Base-by-base conservation (phyloP, 1,140 invertebrate species). In the Mylabris phalerata region DNA sequence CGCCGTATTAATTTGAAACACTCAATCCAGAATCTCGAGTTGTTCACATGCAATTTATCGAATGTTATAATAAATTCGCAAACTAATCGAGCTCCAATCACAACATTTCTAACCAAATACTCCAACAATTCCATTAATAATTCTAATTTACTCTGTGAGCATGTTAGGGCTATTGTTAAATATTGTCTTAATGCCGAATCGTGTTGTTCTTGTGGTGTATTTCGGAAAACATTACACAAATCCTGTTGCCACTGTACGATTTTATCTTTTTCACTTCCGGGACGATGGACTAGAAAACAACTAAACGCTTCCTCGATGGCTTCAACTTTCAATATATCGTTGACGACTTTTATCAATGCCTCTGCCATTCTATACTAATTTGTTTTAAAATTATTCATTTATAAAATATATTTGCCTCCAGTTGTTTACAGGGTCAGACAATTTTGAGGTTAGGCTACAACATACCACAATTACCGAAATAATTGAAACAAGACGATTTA, bases 301-400 rank as follows among this genome's bases (percentile, higher is more conserved):
- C 87, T 88, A 66, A 95, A 94, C 0, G 88, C 88, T 75, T 92
- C 90, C 70, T 93, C 90, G 44, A 93, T 85, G 2, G 83, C 78
- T 70, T 93, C 89, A 3, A 90, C 86, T 75, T 82, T 84, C 86
- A 86, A 73, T 69, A 88, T 83, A 60, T 86, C 82, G 64, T 82
- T 83, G 5, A 88, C 77, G 61, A 86, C 81, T 63, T 72, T 80
- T 6, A 78, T 73, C 32, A 88, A 26, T 26, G 55, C 52, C 42
- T 72, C 72, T 9, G 40, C 51, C 62, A 66, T 69, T 47, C 27
- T 55, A 32, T 32, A 5, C 7, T 32, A 7, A 32, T 32, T 32
- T 32, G 1, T 19, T 32, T 32, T 7, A 7, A 5, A 32, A 32
- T 32, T 32, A 7, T 5, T 32, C 32, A 7, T 32, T 32, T 4